Evolutionary conservation across 2,113 vertebrate species (phyloP), one percentile per base, ranked within the genome.

Genomic region (Colaptes auratus): DNA sequence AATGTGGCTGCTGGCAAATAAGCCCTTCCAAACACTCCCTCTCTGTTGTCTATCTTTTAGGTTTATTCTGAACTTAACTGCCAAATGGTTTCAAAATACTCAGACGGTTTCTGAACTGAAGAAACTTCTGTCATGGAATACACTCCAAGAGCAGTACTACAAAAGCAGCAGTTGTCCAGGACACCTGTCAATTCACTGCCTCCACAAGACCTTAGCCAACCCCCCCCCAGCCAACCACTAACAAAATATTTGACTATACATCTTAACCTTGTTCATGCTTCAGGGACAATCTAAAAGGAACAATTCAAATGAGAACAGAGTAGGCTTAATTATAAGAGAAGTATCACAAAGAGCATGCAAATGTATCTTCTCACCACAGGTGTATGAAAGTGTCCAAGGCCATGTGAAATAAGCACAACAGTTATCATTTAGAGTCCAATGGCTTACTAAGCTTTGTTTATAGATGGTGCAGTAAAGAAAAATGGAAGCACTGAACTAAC

Each of bases 1-100:
- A 94, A 85, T 59, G 31, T 82, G 76, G 65, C 81, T 87, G 76
- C 75, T 95, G 86, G 83, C 89, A 87, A 93, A 79, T 46, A 15
- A 92, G 36, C 52, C 24, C 2, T 76, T 89, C 64, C 64, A 80
- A 91, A 80, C 84, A 63, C 60, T 82, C 61, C 10, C 5, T 48
- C 35, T 61, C 66, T 87, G 70, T 50, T 90, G 64, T 95, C 87
- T 85, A 12, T 90, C 89, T 89, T 90, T 50, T 9, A 85, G 59
- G 42, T 46, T 88, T 85, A 60, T 52, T 85, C 71, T 91, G 75
- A 95, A 86, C 21, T 31, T 7, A 71, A 63, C 30, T 66, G 71
- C 39, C 92, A 92, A 84, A 92, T 74, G 75, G 78, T 74, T 79
- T 82, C 46, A 91, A 76, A 96, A 81, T 7, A 17, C n/a, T 87